A percentile compares a stretch with the other conserved stretches of the same genome.
phyloP scores from a whole-genome alignment of 2,113 vertebrate species.

The Penelope pileata region DNA sequence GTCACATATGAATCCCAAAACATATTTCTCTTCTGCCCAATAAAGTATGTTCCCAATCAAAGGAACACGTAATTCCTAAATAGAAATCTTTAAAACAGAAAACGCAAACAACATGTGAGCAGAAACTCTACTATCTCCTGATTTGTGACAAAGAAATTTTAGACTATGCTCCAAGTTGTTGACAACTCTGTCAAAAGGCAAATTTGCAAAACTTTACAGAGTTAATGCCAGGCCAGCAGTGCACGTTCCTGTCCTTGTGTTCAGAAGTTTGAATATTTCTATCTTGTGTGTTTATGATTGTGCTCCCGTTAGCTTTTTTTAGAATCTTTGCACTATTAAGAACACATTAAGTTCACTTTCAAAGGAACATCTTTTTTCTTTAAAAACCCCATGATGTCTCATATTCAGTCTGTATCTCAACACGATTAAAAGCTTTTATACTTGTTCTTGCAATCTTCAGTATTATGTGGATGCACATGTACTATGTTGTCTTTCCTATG shows the following conservation, averaged over 20 bases:
- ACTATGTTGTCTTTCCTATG: background rate
- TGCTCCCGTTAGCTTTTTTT: background rate
- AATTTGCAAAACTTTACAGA: background rate
- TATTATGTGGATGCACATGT: background rate
- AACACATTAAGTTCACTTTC: no score
- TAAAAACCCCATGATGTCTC: background rate
- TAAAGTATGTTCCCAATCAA: background rate
- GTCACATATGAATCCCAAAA: background rate
- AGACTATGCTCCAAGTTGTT: background rate
- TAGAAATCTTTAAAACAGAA: background rate
- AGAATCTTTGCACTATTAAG: background rate
- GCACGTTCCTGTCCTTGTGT: accelerated
- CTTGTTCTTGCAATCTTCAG: background rate
- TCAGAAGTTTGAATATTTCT: background rate
- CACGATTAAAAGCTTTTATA: background rate
- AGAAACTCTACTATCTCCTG: background rate
- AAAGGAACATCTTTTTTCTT: background rate
- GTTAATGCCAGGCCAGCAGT: background rate
- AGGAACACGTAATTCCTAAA: background rate
- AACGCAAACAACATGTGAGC: background rate
- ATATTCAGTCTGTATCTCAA: background rate
- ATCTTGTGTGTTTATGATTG: background rate
- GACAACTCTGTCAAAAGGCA: background rate
- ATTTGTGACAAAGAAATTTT: background rate
- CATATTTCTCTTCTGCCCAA: background rate